These are phyloP conservation scores for Brachymystax lenok DNA, from an alignment of 2,797 vertebrate species.

Conservation along the genomic window DNA sequence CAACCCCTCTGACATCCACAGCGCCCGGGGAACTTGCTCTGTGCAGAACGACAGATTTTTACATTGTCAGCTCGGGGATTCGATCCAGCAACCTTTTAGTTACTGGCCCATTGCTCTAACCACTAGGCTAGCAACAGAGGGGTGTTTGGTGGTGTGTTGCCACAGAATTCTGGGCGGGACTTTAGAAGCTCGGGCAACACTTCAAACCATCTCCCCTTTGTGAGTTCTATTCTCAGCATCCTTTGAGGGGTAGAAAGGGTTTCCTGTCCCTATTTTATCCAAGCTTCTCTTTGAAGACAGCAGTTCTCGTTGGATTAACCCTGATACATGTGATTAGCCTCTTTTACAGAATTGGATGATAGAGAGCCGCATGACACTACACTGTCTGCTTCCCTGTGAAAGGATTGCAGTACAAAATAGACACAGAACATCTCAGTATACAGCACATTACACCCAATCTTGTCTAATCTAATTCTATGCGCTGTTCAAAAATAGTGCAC, in stretches of 20 bases:
- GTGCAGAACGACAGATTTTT: no score
- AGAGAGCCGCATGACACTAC: constrained; percentile 22
- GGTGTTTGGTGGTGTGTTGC: background rate
- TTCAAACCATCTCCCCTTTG: constrained; percentile 21
- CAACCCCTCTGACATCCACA: no score
- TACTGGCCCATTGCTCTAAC: no score
- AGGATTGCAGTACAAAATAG: background rate
- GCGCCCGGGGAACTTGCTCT: no score
- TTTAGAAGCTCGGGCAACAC: constrained; percentile 42
- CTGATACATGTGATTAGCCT: constrained; percentile 59
- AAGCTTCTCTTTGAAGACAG: constrained; percentile 24
- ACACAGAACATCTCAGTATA: no score
- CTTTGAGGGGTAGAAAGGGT: constrained; percentile 35
- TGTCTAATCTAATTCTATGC: no score
- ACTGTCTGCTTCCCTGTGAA: constrained; percentile 12
- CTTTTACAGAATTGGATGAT: constrained; percentile 42
- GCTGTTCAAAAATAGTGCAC: no score
- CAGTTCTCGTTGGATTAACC: constrained; percentile 11
- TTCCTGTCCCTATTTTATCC: constrained; percentile 22
- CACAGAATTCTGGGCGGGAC: constrained; percentile 12
- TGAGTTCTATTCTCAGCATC: constrained; percentile 25
- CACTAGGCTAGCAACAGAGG: background rate
- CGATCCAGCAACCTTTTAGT: no score
- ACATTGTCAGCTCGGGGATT: no score
- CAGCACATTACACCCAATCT: no score